Base-by-base conservation (phyloP, 2,797 vertebrate genomes). In the Rhinophrynus dorsalis region DNA sequence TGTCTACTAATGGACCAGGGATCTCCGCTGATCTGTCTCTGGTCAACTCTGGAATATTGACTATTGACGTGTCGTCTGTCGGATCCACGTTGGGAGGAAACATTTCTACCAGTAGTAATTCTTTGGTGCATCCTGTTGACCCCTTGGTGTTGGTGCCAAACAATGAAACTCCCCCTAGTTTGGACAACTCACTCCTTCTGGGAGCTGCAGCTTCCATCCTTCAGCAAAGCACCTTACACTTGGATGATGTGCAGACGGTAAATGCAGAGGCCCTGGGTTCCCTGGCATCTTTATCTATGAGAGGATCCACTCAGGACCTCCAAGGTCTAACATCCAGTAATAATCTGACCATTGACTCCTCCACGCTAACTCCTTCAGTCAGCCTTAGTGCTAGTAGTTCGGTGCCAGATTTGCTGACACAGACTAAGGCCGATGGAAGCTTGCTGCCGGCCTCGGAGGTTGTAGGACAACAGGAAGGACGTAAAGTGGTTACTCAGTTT, bases 201-300 rank as follows among this genome's bases (percentile, higher is more conserved):
- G 87, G 86, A 11, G 80, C 81, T 12, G 37, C 80, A 1, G 47
- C 88, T 18, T 81, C 92, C 0, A 92, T 95, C 61, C 83, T 97
- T 6, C 94, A 93, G 52, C 94, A 93, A 76, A 90, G 89, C 56
- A 89, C 90, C 68, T 89, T 97, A 67, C 86, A 91, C 63, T 66
- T 95, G 76, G 95, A 97, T n/a, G 93, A 96, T 1, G 89, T 94
- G 38, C 96, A 94, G 82, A 92, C n/a, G n/a, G n/a, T n/a, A n/a
- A n/a, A n/a, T n/a, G n/a, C n/a, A n/a, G n/a, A 96, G 81, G 90
- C 93, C 1, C 79, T 98, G 35, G 94, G 94, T 10, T 91, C 92
- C 0, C 80, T 98, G 5, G 86, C 93, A 0, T 90, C 94, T 12
- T 82, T 98, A 35, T 83, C 91, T 0, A 79, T 94, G 84, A 92